Base-by-base conservation (phyloP, 2,888 invertebrate genomes). In the Torymus aiolomorphi region DNA sequence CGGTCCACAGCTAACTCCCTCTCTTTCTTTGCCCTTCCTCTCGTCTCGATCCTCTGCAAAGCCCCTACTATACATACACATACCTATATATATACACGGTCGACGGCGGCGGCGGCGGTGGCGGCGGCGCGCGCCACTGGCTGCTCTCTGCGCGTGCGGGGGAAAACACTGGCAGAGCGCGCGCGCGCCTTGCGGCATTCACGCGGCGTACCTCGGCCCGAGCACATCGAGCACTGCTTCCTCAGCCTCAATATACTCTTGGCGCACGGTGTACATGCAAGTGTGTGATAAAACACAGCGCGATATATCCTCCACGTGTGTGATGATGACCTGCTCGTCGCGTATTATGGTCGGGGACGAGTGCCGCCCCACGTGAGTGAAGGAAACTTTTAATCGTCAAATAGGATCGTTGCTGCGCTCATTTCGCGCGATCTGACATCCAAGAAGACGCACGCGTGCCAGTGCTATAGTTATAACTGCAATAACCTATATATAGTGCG, bases 141-240 rank as follows among this genome's bases (percentile, higher is more conserved):
- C 20, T 1, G 20, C 20, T n/a, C n/a, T n/a, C n/a, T 20, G 20
- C 20, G 20, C 20, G 20, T 2, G 20, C 20, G 20, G 80, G n/a
- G 31, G 78, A 82, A 78, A 81, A 81, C 82, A 24, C n/a, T n/a
- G 56, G 18, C 79, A 59, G 82, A 83, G 85, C 84, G 84, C 87
- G 85, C 86, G 84, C 85, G 84, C 86, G 80, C 42, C 67, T 62
- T 59, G 12, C 87, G 86, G 86, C 89, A 89, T 88, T 89, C 89
- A 88, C 87, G 89, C 87, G 88, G 88, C 86, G 88, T 86, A 88
- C 87, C 85, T 87, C 87, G 87, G 84, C 87, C 86, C 86, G 88
- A 85, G 84, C 85, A 86, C 88, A 87, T 89, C n/a, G n/a, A n/a
- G n/a, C n/a, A n/a, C n/a, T n/a, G n/a, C n/a, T n/a, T n/a, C n/a